Conservation (phyloP, 2,113 vertebrate species). For the Trinectes maculatus region DNA sequence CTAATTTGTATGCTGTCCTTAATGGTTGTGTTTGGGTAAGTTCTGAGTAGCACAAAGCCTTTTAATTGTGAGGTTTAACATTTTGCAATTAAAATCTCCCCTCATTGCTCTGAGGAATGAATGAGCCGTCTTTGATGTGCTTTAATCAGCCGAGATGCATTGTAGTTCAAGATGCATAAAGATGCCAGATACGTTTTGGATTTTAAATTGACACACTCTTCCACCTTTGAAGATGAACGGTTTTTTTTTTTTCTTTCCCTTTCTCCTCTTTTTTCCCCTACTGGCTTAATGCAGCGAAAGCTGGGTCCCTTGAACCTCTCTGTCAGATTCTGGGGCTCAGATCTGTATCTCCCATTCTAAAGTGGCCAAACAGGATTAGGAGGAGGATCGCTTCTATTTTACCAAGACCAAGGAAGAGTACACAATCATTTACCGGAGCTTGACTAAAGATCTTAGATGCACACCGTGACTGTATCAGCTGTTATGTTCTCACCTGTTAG, state of each 20-base stretch:
- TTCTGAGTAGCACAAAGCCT: constrained; percentile 89
- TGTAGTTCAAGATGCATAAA: constrained; percentile 91
- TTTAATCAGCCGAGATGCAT: constrained; percentile 93
- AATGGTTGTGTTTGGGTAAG: constrained; percentile 88
- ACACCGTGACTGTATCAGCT: constrained; percentile 66
- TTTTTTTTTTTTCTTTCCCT: background rate
- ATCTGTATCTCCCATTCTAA: constrained; percentile 80
- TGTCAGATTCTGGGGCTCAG: constrained; percentile 75
- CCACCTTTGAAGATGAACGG: constrained; percentile 84
- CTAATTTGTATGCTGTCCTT: constrained; percentile 89
- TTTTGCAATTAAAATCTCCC: constrained; percentile 97
- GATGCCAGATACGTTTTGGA: constrained; percentile 90
- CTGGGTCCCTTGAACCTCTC: constrained; percentile 77
- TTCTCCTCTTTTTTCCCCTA: background rate
- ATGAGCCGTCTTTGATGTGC: constrained; percentile 91
- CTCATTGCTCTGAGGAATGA: constrained; percentile 89
- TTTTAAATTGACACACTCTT: constrained; percentile 84
- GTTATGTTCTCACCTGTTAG: constrained; percentile 72
- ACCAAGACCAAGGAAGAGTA: constrained; percentile 73
- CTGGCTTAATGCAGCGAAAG: constrained; percentile 76
- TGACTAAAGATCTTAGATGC: constrained; percentile 75
- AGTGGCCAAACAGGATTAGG: constrained; percentile 85
- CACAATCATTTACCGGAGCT: constrained; percentile 73
- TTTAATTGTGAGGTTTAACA: constrained; percentile 98
- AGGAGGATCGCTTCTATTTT: constrained; percentile 74